Percentiles rank a stretch among this genome's conserved stretches.
Evolutionary conservation across 2,113 vertebrate genomes (phyloP).

Genomic region (Mixornis gularis): DNA sequence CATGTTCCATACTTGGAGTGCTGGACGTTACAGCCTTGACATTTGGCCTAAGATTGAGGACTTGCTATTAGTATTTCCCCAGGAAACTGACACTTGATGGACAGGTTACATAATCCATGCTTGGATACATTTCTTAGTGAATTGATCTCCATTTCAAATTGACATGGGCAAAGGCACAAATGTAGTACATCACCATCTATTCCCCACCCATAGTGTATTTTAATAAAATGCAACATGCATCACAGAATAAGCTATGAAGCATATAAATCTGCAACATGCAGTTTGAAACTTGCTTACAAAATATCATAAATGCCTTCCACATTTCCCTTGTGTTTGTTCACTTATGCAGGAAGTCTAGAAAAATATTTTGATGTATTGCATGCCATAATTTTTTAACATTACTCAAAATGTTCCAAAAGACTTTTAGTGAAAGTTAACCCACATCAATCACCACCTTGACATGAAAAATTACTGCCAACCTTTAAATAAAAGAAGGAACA

Average conservation of each 20-base stretch:
- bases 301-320: not conserved
- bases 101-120: constrained; percentile 37
- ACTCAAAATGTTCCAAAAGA: constrained; percentile 61
- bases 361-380: constrained; percentile 58
- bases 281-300: constrained; percentile 49
- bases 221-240: constrained; percentile 38
- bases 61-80: constrained; percentile 46
- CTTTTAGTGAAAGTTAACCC: constrained; percentile 62
- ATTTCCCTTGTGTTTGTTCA: constrained; percentile 54
- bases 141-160: constrained; percentile 51
- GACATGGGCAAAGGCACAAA: not conserved
- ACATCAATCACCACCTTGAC: constrained; percentile 60
- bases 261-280: constrained; percentile 30
- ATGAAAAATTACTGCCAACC: constrained; percentile 56
- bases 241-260: not conserved
- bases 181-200: not conserved
- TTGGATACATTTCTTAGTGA: constrained; percentile 25
- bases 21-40: constrained; percentile 46
- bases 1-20: constrained; percentile 18
- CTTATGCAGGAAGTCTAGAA: constrained; percentile 52
- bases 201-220: not conserved
- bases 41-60: constrained; percentile 61
- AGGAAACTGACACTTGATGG: constrained; percentile 36
- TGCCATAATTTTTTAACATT: constrained; percentile 51
- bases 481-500: constrained; percentile 46